Evolutionary conservation across 2,113 vertebrate genomes (phyloP), one percentile per base, ranked within the genome.

Genomic region (Microcebus ravelobensis): DNA sequence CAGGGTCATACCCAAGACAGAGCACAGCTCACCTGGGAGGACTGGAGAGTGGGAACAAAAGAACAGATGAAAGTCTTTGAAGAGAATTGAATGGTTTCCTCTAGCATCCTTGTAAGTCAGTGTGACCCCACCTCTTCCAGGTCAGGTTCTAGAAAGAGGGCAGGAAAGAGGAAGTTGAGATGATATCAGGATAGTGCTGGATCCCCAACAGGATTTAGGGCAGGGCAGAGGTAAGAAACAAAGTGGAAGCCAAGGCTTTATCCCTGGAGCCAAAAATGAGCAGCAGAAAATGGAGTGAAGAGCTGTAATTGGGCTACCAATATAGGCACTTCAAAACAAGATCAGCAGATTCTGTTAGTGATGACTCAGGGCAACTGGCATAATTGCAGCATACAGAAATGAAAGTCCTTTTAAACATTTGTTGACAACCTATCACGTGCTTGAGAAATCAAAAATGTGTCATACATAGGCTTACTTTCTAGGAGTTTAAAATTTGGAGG

Each of bases 401-500:
- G 57, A 92, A 88, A 36, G 27, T 82, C 42, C 36, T 63, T 71
- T 92, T 29, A 73, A 81, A 83, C 6, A 25, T 57, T 59, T 73
- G 9, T 59, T 88, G 67, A 52, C 9, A 57, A 18, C 18, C 57
- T 92, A 52, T 3, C 0, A 1, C 55, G 65, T 94, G 45, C 52
- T 55, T 95, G n/a, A 27, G 85, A 94, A 95, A 83, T 79, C 0
- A 93, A 59, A 93, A 92, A 31, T 39, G n/a, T 39, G 57, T 82
- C 55, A 45, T 34, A 48, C 0, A 29, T 95, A 83, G 25, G 48
- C 5, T 34, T 73, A 61, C 29, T 59, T 95, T 23, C 63, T 87
- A 42, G 81, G 50, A 90, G 12, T 79, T 83, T 57, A 90, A 90
- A 81, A 61, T 84, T 34, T 93, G 42, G 45, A 93, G 34, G 39